Evolutionary conservation across 2,113 vertebrate species (phyloP), one percentile per base, ranked within the genome.

Genomic region (Lampris incognitus): DNA sequence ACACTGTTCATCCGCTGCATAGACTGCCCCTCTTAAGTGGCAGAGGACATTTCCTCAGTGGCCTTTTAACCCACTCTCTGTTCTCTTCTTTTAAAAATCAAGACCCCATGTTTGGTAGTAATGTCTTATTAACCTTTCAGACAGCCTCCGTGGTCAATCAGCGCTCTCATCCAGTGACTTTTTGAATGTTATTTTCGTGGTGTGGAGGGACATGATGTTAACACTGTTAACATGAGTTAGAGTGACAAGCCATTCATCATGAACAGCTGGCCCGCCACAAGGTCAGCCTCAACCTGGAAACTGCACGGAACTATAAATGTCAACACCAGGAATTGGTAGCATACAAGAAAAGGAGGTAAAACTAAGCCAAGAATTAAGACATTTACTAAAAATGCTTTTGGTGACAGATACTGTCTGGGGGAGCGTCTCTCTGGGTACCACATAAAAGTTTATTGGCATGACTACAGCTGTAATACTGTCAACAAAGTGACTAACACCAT

Each of bases 61-160:
- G 13, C 49, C 72, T 78, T 13, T 66, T 42, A 71, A 60, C 57
- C 58, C 49, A 7, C 55, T 67, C 61, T 64, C 57, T 64, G 54
- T 36, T 63, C 50, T 42, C 48, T 61, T 57, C 41, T 9, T 0
- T 36, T 62, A 13, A 9, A 65, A 61, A 63, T 13, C 57, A 63
- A 72, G 46, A 55, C 64, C 51, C 10, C 3, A 36, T 13, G 50
- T 41, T 83, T 57, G 62, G 64, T 54, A 72, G 44, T 36, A 66
- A 9, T 55, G 50, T 48, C 63, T 69, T 66, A 51, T 62, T 82
- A 83, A 75, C 62, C 80, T 72, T 81, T 87, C 61, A 69, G 54
- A 55, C 59, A 3, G 83, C 85, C 81, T 81, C 87, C 84, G 81
- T 86, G 75, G 79, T 49, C 72, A 78, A 78, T 55, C 73, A 85